phyloP scores from a whole-genome alignment of 2,888 invertebrate species.

The Pterobdella sp. region DNA sequence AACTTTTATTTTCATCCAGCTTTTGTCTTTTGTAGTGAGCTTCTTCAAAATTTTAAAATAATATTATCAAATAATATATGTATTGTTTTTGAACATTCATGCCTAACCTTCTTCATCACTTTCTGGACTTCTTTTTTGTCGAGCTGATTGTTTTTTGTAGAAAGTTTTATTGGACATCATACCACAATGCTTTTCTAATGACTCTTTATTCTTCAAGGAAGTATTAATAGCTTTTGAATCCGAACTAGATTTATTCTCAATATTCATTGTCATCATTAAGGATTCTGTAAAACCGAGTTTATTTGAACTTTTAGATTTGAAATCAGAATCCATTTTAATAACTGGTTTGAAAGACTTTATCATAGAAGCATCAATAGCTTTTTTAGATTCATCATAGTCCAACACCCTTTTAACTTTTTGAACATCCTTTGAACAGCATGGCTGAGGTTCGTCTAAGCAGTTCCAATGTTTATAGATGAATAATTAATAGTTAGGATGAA shows the following conservation, averaged over 20 bases:
- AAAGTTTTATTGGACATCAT: neutral
- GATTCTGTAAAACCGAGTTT: constrained; percentile 3
- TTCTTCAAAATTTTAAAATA: neutral
- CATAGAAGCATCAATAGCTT: neutral
- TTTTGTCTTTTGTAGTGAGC: neutral
- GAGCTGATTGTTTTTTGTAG: neutral
- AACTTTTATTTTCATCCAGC: neutral
- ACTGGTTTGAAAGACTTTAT: neutral
- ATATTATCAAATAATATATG: neutral
- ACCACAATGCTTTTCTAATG: neutral
- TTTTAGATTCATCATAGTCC: neutral
- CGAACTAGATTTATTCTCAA: neutral
- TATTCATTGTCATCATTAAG: neutral
- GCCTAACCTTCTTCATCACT: neutral
- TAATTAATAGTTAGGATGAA: too few species aligned
- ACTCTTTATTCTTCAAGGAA: neutral
- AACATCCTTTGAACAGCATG: constrained; percentile 16
- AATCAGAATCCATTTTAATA: neutral
- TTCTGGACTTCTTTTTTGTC: neutral
- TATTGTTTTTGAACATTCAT: neutral
- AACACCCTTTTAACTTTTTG: neutral
- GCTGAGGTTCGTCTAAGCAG: neutral
- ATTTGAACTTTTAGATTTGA: neutral
- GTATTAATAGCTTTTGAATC: neutral
- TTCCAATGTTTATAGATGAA: neutral